Base-by-base conservation (phyloP, 2,797 vertebrate genomes). In the Aselliscus stoliczkanus region DNA sequence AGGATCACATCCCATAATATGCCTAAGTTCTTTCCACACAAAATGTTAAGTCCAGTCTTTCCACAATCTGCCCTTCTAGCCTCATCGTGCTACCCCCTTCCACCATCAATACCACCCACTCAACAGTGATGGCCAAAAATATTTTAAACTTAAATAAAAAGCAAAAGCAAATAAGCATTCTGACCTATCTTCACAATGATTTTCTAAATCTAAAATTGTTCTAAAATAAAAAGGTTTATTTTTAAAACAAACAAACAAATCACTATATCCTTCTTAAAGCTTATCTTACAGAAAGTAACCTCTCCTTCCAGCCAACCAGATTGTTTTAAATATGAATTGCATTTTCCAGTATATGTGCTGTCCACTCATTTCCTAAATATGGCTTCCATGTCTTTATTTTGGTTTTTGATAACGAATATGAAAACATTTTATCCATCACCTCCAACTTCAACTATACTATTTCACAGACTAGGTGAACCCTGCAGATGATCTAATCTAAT, bases 391-490 rank as follows among this genome's bases (percentile, higher is more conserved):
- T 88, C 18, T 82, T 92, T 86, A 86, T 81, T 95, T 93, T 84
- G 70, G 31, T 82, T 94, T 77, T 86, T 80, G 15, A 80, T 89
- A 76, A 27, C 70, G 79, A 94, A 96, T 75, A 73, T 56, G 90
- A 50, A 95, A 39, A 94, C 31, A 92, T 88, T 83, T 96, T 70
- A 86, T 80, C 47, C 47, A 73, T 80, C 88, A 94, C 54, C 34
- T 96, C 76, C 25, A 54, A 86, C n/a, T 90, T 87, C 60, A 77
- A 65, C 70, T 67, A 62, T 23, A 81, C 77, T 70, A 84, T 77
- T 90, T 92, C 62, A 42, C 70, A 84, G 58, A 54, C 58, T 87
- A 83, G 67, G 73, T 64, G 67, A 58, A 69, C 17, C 50, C 44
- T 64, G 50, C 69, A 95, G 83, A 93, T 75, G 86, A 64, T 69